Evolutionary conservation across 1,140 invertebrate species (phyloP), one percentile per base, ranked within the genome.

Genomic region (Trichogramma pretiosum): DNA sequence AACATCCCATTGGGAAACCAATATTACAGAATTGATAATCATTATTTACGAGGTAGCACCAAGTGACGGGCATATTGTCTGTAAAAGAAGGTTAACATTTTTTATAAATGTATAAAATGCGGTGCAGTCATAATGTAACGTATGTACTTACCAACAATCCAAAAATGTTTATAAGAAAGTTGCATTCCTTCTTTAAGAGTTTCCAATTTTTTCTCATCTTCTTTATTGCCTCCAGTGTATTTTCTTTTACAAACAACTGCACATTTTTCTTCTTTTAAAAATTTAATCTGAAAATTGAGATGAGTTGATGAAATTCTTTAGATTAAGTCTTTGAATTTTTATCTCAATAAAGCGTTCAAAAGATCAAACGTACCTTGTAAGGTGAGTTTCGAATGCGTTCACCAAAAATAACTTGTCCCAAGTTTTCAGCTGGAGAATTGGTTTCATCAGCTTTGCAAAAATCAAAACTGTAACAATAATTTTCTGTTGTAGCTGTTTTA

Each of bases 1-100:
- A 91, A 67, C 96, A 99, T n/a, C 96, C 96, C 84, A 98, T 94
- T 1, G 93, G 94, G 65, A 98, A 98, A 24, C 95, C 93, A 46
- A 87, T 92, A 35, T 84, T 89, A 65, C 95, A 98, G 72, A 89
- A 86, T 57, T 86, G 80, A 63, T 81, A 76, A 49, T 75, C 80
- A 64, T 82, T 79, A 53, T 91, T 86, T 17, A 83, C 74, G 47
- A 78, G 70, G 67, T 95, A 98, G 68, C 95, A 99, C 87, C 90
- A 98, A 0, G 87, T 90, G 2, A 90, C 85, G 24, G 94, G 96
- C 93, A 99, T 97, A 63, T 99, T 99, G 72, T 99, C 87, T 77
- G 48, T 21, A 54, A 28, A 28, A 28, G 11, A 28, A 28, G 11
- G 5, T 11, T 28, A 5, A 28, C 24, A 39, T 42, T 42, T 41